phyloP scores from a whole-genome alignment of 2,888 invertebrate genomes.

The Miltochrista miniata region DNA sequence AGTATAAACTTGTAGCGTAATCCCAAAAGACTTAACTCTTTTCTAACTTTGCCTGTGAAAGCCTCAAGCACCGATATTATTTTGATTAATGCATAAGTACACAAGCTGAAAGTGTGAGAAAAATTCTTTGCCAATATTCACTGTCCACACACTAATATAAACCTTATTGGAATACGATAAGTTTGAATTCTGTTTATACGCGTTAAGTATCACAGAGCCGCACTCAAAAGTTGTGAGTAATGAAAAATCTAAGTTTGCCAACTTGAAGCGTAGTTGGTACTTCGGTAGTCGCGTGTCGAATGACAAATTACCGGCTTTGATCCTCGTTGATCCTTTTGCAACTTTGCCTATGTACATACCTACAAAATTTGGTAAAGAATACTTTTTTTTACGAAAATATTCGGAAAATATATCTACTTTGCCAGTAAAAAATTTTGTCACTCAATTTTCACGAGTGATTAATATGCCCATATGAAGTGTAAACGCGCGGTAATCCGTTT shows the following conservation, averaged over 20 bases:
- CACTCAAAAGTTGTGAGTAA: constrained; percentile 54
- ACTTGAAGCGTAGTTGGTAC: constrained; percentile 55
- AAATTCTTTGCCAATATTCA: constrained; percentile 23
- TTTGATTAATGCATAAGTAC: constrained; percentile 37
- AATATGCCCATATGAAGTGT: constrained; percentile 12
- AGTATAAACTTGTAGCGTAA: constrained; percentile 16
- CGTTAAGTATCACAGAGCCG: constrained; percentile 19
- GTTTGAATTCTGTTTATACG: constrained; percentile 10
- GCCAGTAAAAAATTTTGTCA: not conserved
- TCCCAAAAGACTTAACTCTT: constrained; percentile 24
- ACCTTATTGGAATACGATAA: constrained; percentile 18
- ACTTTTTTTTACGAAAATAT: constrained; percentile 28
- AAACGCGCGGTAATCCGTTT: not conserved
- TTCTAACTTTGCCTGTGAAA: constrained; percentile 25
- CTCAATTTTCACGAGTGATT: constrained; percentile 15
- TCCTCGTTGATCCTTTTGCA: constrained; percentile 54
- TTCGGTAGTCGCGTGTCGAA: constrained; percentile 68
- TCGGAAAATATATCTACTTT: not conserved
- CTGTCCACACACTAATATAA: not conserved
- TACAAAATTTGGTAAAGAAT: constrained; percentile 50
- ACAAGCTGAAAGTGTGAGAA: constrained; percentile 25
- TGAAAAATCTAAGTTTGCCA: constrained; percentile 70
- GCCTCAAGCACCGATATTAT: constrained; percentile 31
- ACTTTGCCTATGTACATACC: constrained; percentile 35
- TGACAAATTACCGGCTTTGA: constrained; percentile 66